Evolutionary conservation across 2,888 invertebrate species (phyloP), one percentile per base, ranked within the genome.

Genomic region (Alsophila aescularia): DNA sequence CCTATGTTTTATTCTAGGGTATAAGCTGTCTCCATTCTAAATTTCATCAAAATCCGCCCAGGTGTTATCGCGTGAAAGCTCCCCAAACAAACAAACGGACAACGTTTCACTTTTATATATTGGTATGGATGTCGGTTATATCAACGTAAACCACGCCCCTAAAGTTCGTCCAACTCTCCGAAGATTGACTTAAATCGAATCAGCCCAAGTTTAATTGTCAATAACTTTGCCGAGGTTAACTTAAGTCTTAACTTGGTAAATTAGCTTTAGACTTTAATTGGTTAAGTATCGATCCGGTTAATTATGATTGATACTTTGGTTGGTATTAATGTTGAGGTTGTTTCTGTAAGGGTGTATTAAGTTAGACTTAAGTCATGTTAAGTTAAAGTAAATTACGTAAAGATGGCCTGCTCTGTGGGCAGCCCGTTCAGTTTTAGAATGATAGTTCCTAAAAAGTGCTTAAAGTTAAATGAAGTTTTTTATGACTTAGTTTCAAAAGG

Each of bases 171-270:
- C 32, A 37, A 47, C 42, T 56, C 27, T 24, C 44, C 40, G 21
- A 49, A 54, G 54, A 54, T 54, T 54, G 39, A 39, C 27, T 54
- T n/a, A 83, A 89, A 89, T 88, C 77, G 75, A 85, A 84, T 87
- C 75, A 78, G 66, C 62, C 66, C 56, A 52, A 78, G 81, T 79
- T 83, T 83, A 84, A 87, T 86, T 87, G 84, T 80, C 83, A 81
- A 87, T 87, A 82, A 83, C 77, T 78, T 76, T 75, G 65, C 61
- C 69, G 77, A 74, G 83, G 79, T 80, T 84, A 87, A 87, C 75
- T 84, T 24, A 24, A 24, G 7, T 66, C 68, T n/a, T 70, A 75
- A 79, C 75, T 82, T 77, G 65, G 70, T 58, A 70, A 79, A 82
- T 83, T 79, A 77, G 81, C 81, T 82, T 81, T 65, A 61, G 55